Evolutionary conservation across 2,888 invertebrate species (phyloP).

Genomic region (Drosophila parthenogenetica): DNA sequence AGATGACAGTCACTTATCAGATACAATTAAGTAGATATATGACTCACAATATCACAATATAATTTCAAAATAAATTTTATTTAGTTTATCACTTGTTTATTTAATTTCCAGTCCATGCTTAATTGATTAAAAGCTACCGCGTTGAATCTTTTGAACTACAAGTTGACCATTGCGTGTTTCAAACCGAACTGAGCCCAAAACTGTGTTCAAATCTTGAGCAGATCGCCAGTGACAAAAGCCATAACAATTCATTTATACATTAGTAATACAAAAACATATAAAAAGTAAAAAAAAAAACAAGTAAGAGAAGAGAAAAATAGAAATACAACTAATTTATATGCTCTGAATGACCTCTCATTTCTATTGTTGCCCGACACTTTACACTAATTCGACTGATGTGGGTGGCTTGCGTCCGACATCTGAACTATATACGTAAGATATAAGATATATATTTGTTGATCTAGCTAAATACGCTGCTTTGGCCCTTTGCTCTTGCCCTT

Average conservation of each 20-base stretch:
- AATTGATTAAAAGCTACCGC: conserved; percentile 14
- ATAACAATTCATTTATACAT: conserved; percentile 26
- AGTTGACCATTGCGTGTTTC: conserved; percentile 51
- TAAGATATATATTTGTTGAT: conserved; percentile 24
- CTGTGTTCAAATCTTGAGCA: conserved; percentile 25
- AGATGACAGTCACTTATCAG: neutral
- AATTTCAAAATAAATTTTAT: conserved; percentile 4
- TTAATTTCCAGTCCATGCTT: neutral
- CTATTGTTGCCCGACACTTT: conserved; percentile 37
- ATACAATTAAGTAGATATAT: conserved; percentile 10
- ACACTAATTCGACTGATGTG: conserved; percentile 39
- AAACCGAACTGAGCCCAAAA: conserved; percentile 46
- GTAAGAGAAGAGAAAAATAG: neutral
- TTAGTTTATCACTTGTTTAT: conserved; percentile 5
- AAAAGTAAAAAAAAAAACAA: neutral
- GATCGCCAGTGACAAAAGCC: conserved; percentile 15
- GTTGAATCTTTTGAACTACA: conserved; percentile 3
- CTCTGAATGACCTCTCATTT: conserved; percentile 26
- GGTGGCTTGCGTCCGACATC: conserved; percentile 26
- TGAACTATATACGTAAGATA: neutral
- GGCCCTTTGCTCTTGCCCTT: conserved; percentile 21
- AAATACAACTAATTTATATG: conserved; percentile 58
- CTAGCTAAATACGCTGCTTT: neutral
- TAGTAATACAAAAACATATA: conserved; percentile 25
- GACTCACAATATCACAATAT: conserved; percentile 21